Conservation (phyloP, 1,140 invertebrate genomes). For the Aphelenchoides besseyi region DNA sequence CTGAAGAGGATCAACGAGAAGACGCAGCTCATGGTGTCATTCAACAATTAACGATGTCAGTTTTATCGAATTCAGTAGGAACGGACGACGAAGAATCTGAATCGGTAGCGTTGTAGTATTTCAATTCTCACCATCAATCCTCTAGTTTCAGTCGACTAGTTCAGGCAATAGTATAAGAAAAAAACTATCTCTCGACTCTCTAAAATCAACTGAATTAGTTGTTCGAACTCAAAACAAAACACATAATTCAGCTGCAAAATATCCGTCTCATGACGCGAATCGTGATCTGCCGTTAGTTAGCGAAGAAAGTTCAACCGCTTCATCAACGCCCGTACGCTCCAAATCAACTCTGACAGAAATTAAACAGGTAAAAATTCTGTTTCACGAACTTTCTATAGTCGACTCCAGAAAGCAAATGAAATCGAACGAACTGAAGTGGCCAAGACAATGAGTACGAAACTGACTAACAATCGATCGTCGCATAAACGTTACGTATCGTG, state of each 20-base stretch:
- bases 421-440: neutral
- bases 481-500: neutral
- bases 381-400: neutral
- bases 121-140: neutral
- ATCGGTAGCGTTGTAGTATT: neutral
- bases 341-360: neutral
- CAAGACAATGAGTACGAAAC: slow-evolving; percentile 1
- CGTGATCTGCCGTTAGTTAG: slow-evolving; percentile 24
- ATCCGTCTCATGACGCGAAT: slow-evolving; percentile 28
- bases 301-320: slow-evolving; percentile 34
- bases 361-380: slow-evolving; percentile 5
- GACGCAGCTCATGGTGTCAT: slow-evolving; percentile 50
- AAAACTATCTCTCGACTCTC: neutral
- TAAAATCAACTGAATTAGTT: neutral
- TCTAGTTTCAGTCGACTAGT: slow-evolving; percentile 1
- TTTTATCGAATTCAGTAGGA: slow-evolving; percentile 29
- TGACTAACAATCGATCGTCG: neutral
- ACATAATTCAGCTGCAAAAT: slow-evolving; percentile 12
- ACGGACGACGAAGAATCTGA: slow-evolving; percentile 3
- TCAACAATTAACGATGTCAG: slow-evolving; percentile 47
- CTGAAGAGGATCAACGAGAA: slow-evolving; percentile 49
- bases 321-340: slow-evolving; percentile 25
- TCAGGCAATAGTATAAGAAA: neutral
- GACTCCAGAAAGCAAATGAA: neutral
- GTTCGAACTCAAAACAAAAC: neutral